A percentile compares a stretch with the other conserved stretches of the same genome.
phyloP scores from a whole-genome alignment of 2,797 vertebrate genomes.

The Clarias laeviceps region DNA sequence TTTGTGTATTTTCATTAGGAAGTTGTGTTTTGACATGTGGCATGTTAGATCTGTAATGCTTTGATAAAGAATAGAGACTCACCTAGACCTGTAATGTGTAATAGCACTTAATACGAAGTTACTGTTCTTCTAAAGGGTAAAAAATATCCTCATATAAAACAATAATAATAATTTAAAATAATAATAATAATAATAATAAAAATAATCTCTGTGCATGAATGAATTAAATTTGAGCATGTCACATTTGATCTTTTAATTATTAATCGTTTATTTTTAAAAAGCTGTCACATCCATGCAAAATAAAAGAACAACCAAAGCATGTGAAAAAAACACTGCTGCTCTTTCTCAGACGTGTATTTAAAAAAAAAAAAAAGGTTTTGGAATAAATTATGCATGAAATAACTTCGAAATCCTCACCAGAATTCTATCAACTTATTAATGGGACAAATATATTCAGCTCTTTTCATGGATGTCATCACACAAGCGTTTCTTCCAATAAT shows the following conservation, averaged over 20 bases:
- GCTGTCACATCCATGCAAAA: neutral
- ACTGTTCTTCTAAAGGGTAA: neutral
- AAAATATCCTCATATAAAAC: neutral
- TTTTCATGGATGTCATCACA: neutral
- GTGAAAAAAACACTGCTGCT: neutral
- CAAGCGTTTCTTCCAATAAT: neutral
- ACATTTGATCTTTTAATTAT: neutral
- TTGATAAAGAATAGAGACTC: neutral
- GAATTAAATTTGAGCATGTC: neutral
- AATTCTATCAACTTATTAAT: neutral
- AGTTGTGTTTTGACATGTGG: constrained; percentile 32
- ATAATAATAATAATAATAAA: neutral
- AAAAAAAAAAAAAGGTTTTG: neutral
- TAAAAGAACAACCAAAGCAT: neutral
- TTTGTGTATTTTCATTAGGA: constrained; percentile 33
- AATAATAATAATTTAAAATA: neutral
- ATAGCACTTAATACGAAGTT: neutral
- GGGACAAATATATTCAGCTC: neutral
- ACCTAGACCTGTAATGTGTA: neutral
- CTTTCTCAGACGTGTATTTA: neutral
- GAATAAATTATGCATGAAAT: neutral
- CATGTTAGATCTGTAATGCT: neutral
- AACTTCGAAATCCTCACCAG: neutral
- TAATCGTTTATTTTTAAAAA: neutral
- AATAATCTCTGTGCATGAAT: neutral